A percentile compares a stretch with the other conserved stretches of the same genome.
These are phyloP conservation scores for Eristalis tenax DNA, from an alignment of 2,888 invertebrate species.

Conservation along the genomic window DNA sequence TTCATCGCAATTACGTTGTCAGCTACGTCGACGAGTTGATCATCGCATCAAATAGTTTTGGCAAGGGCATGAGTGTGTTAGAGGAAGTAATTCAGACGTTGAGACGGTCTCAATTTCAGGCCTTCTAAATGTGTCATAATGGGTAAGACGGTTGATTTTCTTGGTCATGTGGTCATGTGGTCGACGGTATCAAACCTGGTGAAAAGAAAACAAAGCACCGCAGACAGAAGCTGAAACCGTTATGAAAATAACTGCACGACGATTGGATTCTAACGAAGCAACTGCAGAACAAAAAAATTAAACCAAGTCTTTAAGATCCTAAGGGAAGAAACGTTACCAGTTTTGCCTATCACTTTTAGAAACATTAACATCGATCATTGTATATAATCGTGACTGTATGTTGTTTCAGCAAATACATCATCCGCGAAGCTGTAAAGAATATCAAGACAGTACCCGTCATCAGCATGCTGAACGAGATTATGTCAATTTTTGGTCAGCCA, in stretches of 20 bases:
- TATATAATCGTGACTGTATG: slow-evolving; percentile 54
- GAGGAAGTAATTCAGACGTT: slow-evolving; percentile 34
- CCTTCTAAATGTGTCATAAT: slow-evolving; percentile 61
- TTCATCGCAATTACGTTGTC: too few species aligned
- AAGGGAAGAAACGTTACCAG: not conserved
- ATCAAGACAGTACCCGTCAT: slow-evolving; percentile 69
- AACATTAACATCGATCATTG: not conserved
- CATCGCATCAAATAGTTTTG: too few species aligned
- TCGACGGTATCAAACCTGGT: slow-evolving; percentile 52
- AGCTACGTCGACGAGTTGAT: too few species aligned
- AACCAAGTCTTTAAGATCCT: not conserved
- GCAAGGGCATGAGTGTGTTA: not conserved
- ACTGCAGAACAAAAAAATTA: not conserved
- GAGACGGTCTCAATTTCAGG: slow-evolving; percentile 49
- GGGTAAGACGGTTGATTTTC: slow-evolving; percentile 35
- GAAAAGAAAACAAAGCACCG: slow-evolving; percentile 53
- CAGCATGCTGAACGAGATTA: slow-evolving; percentile 24
- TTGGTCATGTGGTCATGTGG: slow-evolving; percentile 45
- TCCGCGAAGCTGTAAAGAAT: slow-evolving; percentile 42
- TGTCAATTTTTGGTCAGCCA: not conserved
- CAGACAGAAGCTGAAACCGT: not conserved
- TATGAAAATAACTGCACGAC: not conserved
- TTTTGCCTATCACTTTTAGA: slow-evolving; percentile 3
- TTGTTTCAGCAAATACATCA: slow-evolving; percentile 57
- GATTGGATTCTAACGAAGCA: slow-evolving; percentile 8